Percentiles rank a stretch among this genome's conserved stretches.
phyloP scores from a whole-genome alignment of 2,888 invertebrate species.

The Plebejus argus region DNA sequence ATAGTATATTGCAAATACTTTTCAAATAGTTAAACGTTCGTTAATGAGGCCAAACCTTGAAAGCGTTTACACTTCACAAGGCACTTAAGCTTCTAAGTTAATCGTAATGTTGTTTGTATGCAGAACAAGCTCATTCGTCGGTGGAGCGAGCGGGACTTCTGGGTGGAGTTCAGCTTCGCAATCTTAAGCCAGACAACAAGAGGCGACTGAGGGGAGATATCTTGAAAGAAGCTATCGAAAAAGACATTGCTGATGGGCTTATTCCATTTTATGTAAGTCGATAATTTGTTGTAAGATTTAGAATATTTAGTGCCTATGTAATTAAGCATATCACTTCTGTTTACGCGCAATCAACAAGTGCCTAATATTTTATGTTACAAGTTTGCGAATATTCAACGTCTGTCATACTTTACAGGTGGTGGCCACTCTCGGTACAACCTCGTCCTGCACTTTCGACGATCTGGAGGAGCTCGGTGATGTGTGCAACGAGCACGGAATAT shows the following conservation, averaged over 20 bases:
- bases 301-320: not conserved
- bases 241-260: constrained; percentile 92
- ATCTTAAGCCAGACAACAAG: constrained; percentile 86
- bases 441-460: constrained; percentile 96
- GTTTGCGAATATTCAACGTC: not conserved
- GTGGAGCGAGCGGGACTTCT: constrained; percentile 95
- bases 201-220: constrained; percentile 88
- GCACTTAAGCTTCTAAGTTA: not conserved
- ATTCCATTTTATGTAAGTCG: constrained; percentile 96
- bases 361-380: not conserved
- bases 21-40: not conserved
- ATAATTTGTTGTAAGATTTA: not conserved
- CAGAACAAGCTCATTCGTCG: constrained; percentile 95
- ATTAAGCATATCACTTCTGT: not conserved
- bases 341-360: not conserved
- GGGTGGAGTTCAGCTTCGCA: constrained; percentile 90
- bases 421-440: constrained; percentile 96
- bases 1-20: not conserved
- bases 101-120: constrained; percentile 35
- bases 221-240: constrained; percentile 88
- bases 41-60: not conserved
- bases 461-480: constrained; percentile 95
- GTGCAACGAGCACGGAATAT: constrained; percentile 87
- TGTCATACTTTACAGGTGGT: constrained; percentile 81
- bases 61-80: not conserved